Evolutionary conservation across 2,888 invertebrate species (phyloP), one percentile per base, ranked within the genome.

Genomic region (Nomada lathburiana): DNA sequence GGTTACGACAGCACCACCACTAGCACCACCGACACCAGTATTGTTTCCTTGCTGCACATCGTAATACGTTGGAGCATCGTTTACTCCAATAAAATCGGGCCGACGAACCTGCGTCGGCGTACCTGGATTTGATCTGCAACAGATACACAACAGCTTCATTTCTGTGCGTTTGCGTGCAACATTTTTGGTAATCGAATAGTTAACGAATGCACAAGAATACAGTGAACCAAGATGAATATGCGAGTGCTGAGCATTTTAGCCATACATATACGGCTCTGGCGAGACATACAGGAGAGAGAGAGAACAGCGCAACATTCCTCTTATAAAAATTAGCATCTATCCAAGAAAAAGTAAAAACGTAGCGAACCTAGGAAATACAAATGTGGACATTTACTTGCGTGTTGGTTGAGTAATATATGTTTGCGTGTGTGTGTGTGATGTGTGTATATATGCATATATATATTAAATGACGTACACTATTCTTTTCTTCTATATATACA

Each of bases 61-160:
- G 81, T 94, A 94, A 80, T 94, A 93, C 76, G 92, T 92, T 70
- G 91, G 92, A 83, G 91, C 89, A 73, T 94, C 91, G 77, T 90
- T 86, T 89, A 97, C 97, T 90, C 97, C 96, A 94, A 98, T 97
- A 95, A 98, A 98, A 95, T 98, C 98, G 79, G 98, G 98, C 89
- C 98, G 96, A 92, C 97, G 96, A 90, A 97, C 97, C 95, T 97
- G 97, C 92, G 98, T 98, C 91, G 98, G 98, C 92, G 98, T 98
- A 94, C 98, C 97, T 91, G 98, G 98, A 95, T 98, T 98, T 90
- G 98, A 98, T 96, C 98, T 98, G 96, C 44, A 93, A 92, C 85
- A 91, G 65, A 89, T 68, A 81, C 80, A n/a, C 26, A 16, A 36
- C 16, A 67, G 75, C 64, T 86, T 77, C 59, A 75, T 29, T 4